Conservation (phyloP, 2,888 invertebrate species). For the Ethmia dodecea region DNA sequence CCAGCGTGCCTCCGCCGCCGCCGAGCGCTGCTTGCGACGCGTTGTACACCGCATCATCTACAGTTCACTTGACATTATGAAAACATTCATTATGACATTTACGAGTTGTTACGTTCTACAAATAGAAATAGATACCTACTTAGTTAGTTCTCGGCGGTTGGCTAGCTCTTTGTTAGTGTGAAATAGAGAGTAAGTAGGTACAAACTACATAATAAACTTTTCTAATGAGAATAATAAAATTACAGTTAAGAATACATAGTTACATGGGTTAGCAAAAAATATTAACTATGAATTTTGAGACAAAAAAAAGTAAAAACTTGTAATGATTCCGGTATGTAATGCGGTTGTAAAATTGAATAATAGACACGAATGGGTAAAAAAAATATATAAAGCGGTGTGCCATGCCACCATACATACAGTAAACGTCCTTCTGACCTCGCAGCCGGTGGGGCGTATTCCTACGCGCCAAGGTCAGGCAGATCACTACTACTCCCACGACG, state of each 20-base stretch:
- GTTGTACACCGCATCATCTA: constrained; percentile 95
- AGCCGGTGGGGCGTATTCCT: constrained; percentile 89
- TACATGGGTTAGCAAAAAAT: no score
- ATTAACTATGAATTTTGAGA: constrained; percentile 36
- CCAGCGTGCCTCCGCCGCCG: constrained; percentile 84
- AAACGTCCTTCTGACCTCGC: constrained; percentile 87
- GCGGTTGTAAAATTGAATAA: no score
- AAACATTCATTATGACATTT: not conserved
- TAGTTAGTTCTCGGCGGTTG: no score
- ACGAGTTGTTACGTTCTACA: no score
- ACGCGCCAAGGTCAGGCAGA: constrained; percentile 91
- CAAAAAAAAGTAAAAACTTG: constrained; percentile 21
- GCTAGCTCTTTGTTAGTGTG: no score
- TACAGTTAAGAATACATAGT: no score
- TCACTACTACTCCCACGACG: constrained; percentile 92
- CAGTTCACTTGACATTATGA: constrained; percentile 17
- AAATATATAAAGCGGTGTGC: constrained; percentile 52
- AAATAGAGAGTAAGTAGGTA: no score
- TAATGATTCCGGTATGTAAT: no score
- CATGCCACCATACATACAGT: constrained; percentile 83
- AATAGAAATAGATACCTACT: no score
- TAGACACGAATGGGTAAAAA: constrained; percentile 18
- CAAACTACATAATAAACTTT: no score
- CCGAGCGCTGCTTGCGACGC: constrained; percentile 84
- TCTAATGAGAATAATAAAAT: no score